phyloP scores from a whole-genome alignment of 2,113 vertebrate species.

The Morone chrysops region DNA sequence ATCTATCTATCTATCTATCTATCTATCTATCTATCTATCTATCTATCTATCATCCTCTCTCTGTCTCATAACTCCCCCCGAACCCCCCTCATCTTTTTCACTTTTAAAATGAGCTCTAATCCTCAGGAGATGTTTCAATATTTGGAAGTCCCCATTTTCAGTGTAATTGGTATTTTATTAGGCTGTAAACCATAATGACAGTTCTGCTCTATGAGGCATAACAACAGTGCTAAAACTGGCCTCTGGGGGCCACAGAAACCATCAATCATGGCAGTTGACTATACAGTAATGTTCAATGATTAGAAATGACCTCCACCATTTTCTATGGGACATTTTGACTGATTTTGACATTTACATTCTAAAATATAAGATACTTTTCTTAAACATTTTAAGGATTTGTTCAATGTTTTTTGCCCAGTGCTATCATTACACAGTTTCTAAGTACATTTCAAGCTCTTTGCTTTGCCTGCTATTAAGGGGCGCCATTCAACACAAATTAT shows the following conservation, averaged over 20 bases:
- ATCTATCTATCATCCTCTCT: neutral
- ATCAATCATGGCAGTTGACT: conserved; percentile 12
- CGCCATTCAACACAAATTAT: too few relatives aligned
- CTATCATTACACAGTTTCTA: neutral
- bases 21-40: conserved; percentile 21
- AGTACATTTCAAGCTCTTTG: neutral
- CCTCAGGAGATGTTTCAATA: conserved; percentile 24
- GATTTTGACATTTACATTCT: neutral
- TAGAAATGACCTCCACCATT: conserved; percentile 12
- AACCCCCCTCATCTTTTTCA: conserved; percentile 21
- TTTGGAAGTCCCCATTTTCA: conserved; percentile 39
- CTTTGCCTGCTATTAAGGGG: neutral
- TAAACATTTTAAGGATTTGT: neutral
- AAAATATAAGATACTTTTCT: neutral
- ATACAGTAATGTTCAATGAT: neutral
- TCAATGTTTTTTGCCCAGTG: neutral
- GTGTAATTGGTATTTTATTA: conserved; percentile 56
- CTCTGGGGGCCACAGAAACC: conserved; percentile 2
- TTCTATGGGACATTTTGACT: neutral
- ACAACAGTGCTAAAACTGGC: conserved; percentile 30
- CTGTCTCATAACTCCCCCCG: neutral
- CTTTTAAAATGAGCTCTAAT: conserved; percentile 26
- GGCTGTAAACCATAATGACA: conserved; percentile 45
- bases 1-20: conserved; percentile 4
- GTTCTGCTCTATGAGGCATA: conserved; percentile 44